These are phyloP conservation scores for Eurytoma adleriae DNA, from an alignment of 2,888 invertebrate species.

Conservation along the genomic window DNA sequence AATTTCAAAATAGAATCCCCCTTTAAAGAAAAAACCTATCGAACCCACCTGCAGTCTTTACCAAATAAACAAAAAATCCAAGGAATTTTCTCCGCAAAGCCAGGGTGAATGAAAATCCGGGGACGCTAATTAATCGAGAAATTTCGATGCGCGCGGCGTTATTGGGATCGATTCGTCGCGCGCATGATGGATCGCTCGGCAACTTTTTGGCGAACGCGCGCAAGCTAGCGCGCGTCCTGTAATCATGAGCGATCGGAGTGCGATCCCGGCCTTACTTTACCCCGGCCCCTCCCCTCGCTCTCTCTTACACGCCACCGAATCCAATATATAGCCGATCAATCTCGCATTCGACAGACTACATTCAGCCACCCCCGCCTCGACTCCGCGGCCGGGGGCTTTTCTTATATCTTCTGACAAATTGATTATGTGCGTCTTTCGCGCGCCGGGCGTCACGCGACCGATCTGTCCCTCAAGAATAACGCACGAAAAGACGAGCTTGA, in stretches of 20 bases:
- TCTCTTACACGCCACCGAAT: slow-evolving; percentile 1
- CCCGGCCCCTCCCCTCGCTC: background rate
- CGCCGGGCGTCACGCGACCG: background rate
- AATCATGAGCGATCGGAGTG: slow-evolving; percentile 48
- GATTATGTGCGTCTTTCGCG: slow-evolving; percentile 3
- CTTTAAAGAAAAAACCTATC: no score
- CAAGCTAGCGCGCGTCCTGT: slow-evolving; percentile 1
- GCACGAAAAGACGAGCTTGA: background rate
- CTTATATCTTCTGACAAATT: slow-evolving; percentile 28
- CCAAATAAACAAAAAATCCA: no score
- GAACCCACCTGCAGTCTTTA: no score
- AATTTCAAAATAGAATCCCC: no score
- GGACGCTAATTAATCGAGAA: slow-evolving; percentile 43
- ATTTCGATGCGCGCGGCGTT: slow-evolving; percentile 18
- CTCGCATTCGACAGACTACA: slow-evolving; percentile 37
- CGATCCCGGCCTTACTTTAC: background rate
- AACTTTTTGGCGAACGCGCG: slow-evolving; percentile 43
- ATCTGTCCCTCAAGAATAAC: background rate
- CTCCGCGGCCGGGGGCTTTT: slow-evolving; percentile 7
- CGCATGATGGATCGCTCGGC: slow-evolving; percentile 45
- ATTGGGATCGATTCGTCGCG: slow-evolving; percentile 46
- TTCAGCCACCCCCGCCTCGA: background rate
- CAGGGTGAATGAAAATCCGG: background rate
- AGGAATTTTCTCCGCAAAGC: background rate
- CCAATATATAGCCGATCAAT: slow-evolving; percentile 41